Conservation (phyloP, 2,113 vertebrate species). For the Microtus oregoni region DNA sequence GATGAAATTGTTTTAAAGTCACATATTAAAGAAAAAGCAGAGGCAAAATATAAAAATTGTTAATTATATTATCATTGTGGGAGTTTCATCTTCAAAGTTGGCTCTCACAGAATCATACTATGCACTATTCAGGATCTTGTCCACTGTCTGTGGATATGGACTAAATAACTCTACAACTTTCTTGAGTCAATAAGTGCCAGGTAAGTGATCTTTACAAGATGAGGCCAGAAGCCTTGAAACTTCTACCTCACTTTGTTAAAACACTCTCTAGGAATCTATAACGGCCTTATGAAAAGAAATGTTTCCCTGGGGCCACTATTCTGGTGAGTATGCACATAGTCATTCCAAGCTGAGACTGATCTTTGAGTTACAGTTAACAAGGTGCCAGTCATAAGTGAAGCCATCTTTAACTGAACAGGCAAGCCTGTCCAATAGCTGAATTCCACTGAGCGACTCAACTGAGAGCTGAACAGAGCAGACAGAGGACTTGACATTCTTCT, state of each 20-base stretch:
- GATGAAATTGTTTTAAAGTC: constrained; percentile 6
- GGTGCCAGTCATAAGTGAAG: background rate
- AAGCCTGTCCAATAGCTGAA: background rate
- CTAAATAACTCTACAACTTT: background rate
- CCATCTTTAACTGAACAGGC: constrained; percentile 9
- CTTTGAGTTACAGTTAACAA: background rate
- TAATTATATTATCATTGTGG: background rate
- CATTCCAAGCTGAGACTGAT: background rate
- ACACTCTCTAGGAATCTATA: background rate
- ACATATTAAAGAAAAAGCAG: background rate
- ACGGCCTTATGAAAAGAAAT: background rate
- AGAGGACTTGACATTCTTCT: background rate
- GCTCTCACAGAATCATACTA: background rate
- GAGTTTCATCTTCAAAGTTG: background rate
- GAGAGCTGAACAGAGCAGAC: background rate
- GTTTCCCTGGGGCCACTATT: background rate
- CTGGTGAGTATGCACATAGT: background rate
- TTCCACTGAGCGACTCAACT: background rate
- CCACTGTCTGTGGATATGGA: background rate
- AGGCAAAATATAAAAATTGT: background rate
- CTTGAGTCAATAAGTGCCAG: background rate
- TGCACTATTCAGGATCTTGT: background rate
- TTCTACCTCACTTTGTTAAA: background rate
- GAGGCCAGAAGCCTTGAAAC: background rate
- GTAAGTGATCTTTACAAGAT: background rate